Percentiles rank a stretch among this genome's conserved stretches.
These are phyloP conservation scores for Hephaestus fuliginosus DNA, from an alignment of 2,797 vertebrate species.

Conservation along the genomic window DNA sequence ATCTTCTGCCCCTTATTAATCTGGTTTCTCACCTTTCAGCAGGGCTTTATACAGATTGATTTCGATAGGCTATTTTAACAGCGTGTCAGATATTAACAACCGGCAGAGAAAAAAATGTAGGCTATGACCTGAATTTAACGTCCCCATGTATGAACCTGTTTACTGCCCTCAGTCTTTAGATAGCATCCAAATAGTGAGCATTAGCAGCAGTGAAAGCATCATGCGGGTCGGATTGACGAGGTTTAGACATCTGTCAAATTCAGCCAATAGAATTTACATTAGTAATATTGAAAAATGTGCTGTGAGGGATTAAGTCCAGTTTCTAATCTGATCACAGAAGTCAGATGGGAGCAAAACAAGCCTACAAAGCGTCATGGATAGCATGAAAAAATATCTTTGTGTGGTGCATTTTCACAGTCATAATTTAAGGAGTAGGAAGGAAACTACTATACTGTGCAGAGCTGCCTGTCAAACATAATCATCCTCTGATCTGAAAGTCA, in stretches of 20 bases:
- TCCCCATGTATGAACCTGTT: background rate
- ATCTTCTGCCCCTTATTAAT: background rate
- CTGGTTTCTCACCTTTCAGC: background rate
- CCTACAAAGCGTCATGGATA: constrained; percentile 28
- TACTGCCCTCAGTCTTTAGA: background rate
- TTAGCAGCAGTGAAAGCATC: constrained; percentile 81
- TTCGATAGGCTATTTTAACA: background rate
- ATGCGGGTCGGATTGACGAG: constrained; percentile 77
- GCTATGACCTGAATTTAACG: background rate
- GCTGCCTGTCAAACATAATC: background rate
- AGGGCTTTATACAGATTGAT: background rate
- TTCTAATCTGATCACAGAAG: constrained; percentile 50
- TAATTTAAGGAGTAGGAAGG: background rate
- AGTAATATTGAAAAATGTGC: constrained; percentile 87
- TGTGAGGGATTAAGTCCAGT: constrained; percentile 83
- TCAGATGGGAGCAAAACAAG: constrained; percentile 33
- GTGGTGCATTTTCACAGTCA: background rate
- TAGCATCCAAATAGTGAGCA: background rate
- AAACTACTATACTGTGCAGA: background rate
- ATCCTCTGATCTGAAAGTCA: constrained; percentile 8
- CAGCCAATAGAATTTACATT: constrained; percentile 88
- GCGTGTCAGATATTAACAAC: background rate
- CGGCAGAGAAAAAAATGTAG: background rate
- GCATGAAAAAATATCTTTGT: background rate
- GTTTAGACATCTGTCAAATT: constrained; percentile 88